phyloP scores from a whole-genome alignment of 2,888 invertebrate species.

The Acanthococcus lagerstroemiae region DNA sequence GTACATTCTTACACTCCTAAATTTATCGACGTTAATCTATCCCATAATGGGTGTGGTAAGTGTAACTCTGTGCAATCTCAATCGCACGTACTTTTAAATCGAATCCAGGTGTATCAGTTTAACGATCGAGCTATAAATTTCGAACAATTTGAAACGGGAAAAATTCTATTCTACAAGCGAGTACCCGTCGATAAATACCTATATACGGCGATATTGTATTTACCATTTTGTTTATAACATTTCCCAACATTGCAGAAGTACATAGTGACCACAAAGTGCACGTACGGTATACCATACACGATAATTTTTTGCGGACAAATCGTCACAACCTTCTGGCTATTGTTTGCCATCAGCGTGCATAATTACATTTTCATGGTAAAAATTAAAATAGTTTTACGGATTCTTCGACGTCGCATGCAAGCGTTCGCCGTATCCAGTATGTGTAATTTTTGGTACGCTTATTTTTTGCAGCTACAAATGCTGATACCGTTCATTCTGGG shows the following conservation, averaged over 20 bases:
- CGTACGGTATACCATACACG: conserved; percentile 11
- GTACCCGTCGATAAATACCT: too few relatives aligned
- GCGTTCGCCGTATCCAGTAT: not conserved
- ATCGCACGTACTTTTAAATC: not conserved
- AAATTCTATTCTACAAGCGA: too few relatives aligned
- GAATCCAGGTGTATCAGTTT: too few relatives aligned
- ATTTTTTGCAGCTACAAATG: conserved; percentile 7
- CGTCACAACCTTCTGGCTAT: conserved; percentile 12
- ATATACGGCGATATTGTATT: too few relatives aligned
- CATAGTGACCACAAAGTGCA: not conserved
- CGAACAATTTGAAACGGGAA: too few relatives aligned
- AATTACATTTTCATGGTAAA: conserved; percentile 21
- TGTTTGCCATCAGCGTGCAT: conserved; percentile 22
- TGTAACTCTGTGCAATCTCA: not conserved
- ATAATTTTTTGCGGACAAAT: conserved; percentile 14
- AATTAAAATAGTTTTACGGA: not conserved
- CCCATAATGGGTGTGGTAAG: conserved; percentile 6
- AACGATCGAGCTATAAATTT: too few relatives aligned
- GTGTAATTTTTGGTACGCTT: not conserved
- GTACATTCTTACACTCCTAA: conserved; percentile 5
- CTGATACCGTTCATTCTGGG: conserved; percentile 8
- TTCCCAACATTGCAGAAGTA: conserved; percentile 11
- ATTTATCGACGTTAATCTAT: conserved; percentile 6
- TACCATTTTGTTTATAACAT: too few relatives aligned
- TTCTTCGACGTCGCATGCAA: not conserved